Evolutionary conservation across 2,888 invertebrate species (phyloP), one percentile per base, ranked within the genome.

Genomic region (Tinea pellionella): DNA sequence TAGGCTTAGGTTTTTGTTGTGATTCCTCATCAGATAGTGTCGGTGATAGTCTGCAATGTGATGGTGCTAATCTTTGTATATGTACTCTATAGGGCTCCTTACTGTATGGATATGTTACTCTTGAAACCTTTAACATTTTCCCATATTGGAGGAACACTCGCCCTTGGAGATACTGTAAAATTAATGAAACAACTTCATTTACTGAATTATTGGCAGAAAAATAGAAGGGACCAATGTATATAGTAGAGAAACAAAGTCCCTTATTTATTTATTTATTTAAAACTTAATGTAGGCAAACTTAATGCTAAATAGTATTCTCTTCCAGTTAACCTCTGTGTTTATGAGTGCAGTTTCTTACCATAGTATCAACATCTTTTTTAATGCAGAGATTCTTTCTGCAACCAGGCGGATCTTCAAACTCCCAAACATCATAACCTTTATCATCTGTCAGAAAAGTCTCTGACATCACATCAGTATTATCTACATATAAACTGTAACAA

Each of bases 101-200:
- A 63, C 84, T 83, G 77, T 87, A 78, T 41, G 86, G 73, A 75
- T 72, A 82, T 3, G 80, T 89, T 60, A 94, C 89, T 67, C 90
- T 90, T 0, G 92, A 93, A 9, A 92, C 89, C 55, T 92, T 88
- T 60, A 93, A 74, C 58, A 91, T 88, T 71, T 92, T 89, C 0
- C 92, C 92, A 60, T 92, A 91, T 77, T 93, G 93, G 1, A 94
- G 82, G 70, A 91, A 94, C 12, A 94, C 90, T 65, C 91, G 89
- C 0, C 94, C 94, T 73, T 94, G 93, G 16, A 94, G 88, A 74
- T 93, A 94, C 94, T 94, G 77, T 19, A 88, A 24, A 24, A 24
- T 24, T 24, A 24, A 24, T n/a, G n/a, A 24, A 3, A 24, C 3
- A 24, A 24, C 6, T 24, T n/a, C n/a, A n/a, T n/a, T n/a, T n/a